Evolutionary conservation across 1,140 invertebrate species (phyloP).

Genomic region (Sitophilus oryzae): DNA sequence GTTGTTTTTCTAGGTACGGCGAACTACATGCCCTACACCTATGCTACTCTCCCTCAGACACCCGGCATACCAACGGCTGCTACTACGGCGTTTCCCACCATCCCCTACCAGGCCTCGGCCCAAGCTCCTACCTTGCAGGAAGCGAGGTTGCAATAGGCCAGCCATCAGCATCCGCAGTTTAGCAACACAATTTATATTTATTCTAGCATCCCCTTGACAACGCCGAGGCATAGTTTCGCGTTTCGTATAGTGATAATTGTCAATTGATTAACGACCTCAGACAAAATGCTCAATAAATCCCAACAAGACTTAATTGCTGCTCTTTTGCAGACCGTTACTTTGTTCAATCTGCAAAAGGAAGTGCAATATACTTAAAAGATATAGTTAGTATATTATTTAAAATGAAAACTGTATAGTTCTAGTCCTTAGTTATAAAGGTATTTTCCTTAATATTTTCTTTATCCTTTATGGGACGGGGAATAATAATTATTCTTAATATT

Average conservation of each 20-base stretch:
- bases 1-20: slow-evolving; percentile 48
- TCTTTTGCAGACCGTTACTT: slow-evolving; percentile 31
- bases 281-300: slow-evolving; percentile 30
- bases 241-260: too few species aligned
- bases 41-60: slow-evolving; percentile 56
- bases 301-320: slow-evolving; percentile 31
- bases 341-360: slow-evolving; percentile 32
- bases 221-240: too few species aligned
- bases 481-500: too few species aligned
- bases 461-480: too few species aligned
- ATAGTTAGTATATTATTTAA: slow-evolving; percentile 3
- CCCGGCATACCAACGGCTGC: slow-evolving; percentile 50
- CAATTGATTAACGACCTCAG: too few species aligned
- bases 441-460: slow-evolving; percentile 3
- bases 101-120: slow-evolving; percentile 57
- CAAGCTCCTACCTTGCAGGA: slow-evolving; percentile 48
- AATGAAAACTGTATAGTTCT: slow-evolving; percentile 17
- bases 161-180: too few species aligned
- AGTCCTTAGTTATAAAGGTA: slow-evolving; percentile 6
- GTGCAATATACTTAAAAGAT: slow-evolving; percentile 29
- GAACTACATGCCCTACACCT: slow-evolving; percentile 65
- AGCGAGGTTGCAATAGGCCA: slow-evolving; percentile 51
- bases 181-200: too few species aligned
- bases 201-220: too few species aligned
- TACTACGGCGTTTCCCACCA: slow-evolving; percentile 52